Evolutionary conservation across 2,888 invertebrate species (phyloP).

Genomic region (Caenorhabditis wallacei): DNA sequence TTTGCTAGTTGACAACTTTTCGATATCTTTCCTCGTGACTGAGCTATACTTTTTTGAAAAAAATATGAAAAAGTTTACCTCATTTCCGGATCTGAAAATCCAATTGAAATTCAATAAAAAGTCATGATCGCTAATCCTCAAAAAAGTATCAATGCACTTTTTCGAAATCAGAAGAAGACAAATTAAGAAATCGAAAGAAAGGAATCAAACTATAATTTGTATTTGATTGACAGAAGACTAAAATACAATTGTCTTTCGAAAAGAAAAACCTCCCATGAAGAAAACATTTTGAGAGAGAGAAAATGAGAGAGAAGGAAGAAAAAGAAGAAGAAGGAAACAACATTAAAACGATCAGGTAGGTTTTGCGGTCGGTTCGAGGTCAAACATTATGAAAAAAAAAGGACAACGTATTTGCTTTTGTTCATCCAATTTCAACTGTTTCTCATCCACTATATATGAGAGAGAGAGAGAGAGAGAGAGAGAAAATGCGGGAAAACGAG

Average conservation of each 20-base stretch:
- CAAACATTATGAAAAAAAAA: constrained; percentile 47
- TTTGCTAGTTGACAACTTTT: background rate
- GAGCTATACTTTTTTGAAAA: background rate
- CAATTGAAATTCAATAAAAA: too few relatives aligned
- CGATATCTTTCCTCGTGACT: background rate
- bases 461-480: constrained; percentile 8
- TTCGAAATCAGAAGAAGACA: too few relatives aligned
- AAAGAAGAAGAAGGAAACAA: constrained; percentile 7
- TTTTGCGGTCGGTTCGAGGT: constrained; percentile 52
- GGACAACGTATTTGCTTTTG: constrained; percentile 45
- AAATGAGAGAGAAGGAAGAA: background rate
- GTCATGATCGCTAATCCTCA: too few relatives aligned
- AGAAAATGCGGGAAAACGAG: background rate
- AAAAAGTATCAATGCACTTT: background rate
- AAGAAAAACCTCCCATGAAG: background rate
- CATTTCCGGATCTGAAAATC: too few relatives aligned
- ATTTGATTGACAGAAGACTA: too few relatives aligned
- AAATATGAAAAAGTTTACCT: too few relatives aligned
- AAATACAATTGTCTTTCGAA: background rate
- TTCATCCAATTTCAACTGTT: constrained; percentile 17
- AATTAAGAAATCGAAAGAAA: background rate
- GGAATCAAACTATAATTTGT: background rate
- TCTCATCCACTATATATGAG: background rate
- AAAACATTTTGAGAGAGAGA: constrained; percentile 18
- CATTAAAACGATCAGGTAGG: constrained; percentile 22